Percentiles rank a stretch among this genome's conserved stretches.
Evolutionary conservation across 2,113 vertebrate genomes (phyloP).

Genomic region (Onychostoma macrolepis): DNA sequence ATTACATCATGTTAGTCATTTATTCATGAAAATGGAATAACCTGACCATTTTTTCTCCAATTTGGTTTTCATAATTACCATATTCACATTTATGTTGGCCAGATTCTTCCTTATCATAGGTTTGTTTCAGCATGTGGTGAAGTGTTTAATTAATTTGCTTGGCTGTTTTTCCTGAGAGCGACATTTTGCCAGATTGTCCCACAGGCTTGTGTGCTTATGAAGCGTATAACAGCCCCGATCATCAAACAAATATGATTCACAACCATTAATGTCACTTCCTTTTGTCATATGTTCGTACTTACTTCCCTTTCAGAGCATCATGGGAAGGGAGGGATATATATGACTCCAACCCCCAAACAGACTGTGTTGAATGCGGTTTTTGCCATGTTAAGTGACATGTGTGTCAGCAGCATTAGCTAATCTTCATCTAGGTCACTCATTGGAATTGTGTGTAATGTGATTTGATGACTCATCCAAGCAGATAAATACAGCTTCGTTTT

Average conservation of each 20-base stretch:
- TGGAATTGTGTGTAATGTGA: constrained; percentile 43
- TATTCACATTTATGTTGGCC: constrained; percentile 1
- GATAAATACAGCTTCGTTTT: constrained; percentile 14
- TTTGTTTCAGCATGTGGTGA: constrained; percentile 16
- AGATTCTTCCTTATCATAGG: not conserved
- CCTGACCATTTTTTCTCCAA: not conserved
- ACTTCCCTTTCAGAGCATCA: not conserved
- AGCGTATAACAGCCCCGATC: constrained; percentile 12
- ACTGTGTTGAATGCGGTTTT: not conserved
- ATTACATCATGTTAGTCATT: not conserved
- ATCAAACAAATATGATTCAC: constrained; percentile 21
- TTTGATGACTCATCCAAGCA: constrained; percentile 50
- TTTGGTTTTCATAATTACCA: not conserved
- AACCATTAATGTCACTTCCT: not conserved
- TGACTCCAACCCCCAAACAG: not conserved
- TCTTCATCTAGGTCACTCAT: constrained; percentile 37
- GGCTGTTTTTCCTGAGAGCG: not conserved
- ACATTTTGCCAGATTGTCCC: not conserved
- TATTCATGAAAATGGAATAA: not conserved
- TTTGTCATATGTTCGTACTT: not conserved
- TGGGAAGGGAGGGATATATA: not conserved
- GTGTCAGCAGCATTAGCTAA: not conserved
- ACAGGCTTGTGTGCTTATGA: not conserved
- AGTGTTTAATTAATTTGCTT: constrained; percentile 35
- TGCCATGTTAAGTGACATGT: not conserved